Conservation (phyloP, 2,797 vertebrate species). For the Aulostomus chinensis region DNA sequence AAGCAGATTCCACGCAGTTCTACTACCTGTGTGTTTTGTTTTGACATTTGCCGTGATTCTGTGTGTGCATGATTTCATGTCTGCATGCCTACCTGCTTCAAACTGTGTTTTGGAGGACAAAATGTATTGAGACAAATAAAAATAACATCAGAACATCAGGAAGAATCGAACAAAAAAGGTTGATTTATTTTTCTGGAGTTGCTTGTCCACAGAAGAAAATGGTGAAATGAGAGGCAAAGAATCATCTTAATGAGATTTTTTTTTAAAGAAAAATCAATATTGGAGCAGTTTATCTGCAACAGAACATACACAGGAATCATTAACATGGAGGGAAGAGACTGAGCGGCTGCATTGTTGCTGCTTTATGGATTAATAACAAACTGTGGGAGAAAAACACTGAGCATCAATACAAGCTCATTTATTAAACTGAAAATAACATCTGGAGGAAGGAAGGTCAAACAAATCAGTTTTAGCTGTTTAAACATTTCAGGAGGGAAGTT, state of each 20-base stretch:
- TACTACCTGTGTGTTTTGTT: conserved; percentile 5
- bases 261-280: conserved; percentile 26
- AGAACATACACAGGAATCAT: conserved; percentile 27
- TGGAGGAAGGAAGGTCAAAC: not conserved
- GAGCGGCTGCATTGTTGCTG: conserved; percentile 23
- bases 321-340: conserved; percentile 27
- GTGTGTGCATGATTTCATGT: not conserved
- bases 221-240: conserved; percentile 12
- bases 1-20: conserved; percentile 16
- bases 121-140: conserved; percentile 3
- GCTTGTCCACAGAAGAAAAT: conserved; percentile 1
- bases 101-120: not conserved
- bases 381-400: conserved; percentile 7
- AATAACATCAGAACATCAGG: conserved; percentile 7
- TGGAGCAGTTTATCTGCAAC: conserved; percentile 28
- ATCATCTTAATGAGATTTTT: conserved; percentile 31
- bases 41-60: conserved; percentile 10
- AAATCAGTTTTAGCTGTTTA: not conserved
- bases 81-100: not conserved
- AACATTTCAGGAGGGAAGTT: not conserved
- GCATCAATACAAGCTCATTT: conserved; percentile 19
- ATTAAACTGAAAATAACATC: conserved; percentile 13
- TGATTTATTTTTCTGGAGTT: conserved; percentile 7
- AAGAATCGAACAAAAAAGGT: conserved; percentile 8
- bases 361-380: conserved; percentile 49